Evolutionary conservation across 2,797 vertebrate genomes (phyloP).

Genomic region (Lithobates sylvaticus): DNA sequence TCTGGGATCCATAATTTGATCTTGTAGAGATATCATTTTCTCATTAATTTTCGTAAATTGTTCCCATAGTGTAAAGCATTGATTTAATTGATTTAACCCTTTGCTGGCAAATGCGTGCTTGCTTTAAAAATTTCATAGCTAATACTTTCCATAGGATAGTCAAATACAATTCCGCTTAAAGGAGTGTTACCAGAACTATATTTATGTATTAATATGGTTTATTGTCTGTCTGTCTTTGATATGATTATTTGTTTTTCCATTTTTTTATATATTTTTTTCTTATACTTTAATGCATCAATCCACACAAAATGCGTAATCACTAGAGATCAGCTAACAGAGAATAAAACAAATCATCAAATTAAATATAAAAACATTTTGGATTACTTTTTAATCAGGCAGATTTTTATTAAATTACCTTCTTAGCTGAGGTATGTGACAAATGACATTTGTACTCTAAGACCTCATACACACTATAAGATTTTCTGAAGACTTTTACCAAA

Average conservation of each 20-base stretch:
- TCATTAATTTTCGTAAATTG: constrained; percentile 59
- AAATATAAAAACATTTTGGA: constrained; percentile 21
- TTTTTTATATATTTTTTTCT: too few relatives aligned
- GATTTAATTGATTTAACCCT: constrained; percentile 54
- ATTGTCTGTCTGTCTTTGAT: neutral
- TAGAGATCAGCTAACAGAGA: neutral
- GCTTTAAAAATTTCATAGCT: constrained; percentile 27
- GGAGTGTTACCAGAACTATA: neutral
- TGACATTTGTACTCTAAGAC: constrained; percentile 79
- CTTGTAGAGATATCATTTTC: constrained; percentile 54
- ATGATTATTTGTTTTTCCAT: neutral
- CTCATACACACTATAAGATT: too few relatives aligned
- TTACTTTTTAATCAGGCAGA: constrained; percentile 66
- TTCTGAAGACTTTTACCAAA: too few relatives aligned
- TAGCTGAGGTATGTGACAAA: constrained; percentile 77
- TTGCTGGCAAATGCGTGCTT: neutral
- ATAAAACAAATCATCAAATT: neutral
- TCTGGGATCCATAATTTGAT: constrained; percentile 59
- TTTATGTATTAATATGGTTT: neutral
- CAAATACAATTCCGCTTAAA: constrained; percentile 1
- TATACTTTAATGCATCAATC: neutral
- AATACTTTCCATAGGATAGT: neutral
- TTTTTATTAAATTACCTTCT: constrained; percentile 74
- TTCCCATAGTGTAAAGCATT: constrained; percentile 41
- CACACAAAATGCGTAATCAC: neutral